Evolutionary conservation across 92 coral and sea anemone species (phyloP).

Genomic region (Palythoa grandis): DNA sequence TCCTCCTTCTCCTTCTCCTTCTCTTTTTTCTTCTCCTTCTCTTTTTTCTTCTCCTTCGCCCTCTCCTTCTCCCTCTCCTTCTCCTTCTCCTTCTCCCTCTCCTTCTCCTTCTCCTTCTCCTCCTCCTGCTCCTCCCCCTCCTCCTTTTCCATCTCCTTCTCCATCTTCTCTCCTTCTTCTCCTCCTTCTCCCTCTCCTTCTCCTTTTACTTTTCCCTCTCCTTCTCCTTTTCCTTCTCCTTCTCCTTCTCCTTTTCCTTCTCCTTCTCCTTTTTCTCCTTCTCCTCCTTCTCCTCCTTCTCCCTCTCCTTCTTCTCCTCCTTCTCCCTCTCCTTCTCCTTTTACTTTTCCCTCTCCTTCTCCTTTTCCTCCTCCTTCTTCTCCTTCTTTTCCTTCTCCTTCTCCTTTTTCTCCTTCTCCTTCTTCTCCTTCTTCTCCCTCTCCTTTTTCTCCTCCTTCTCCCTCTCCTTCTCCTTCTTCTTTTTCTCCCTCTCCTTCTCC

Average conservation of each 20-base stretch:
- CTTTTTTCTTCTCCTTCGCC: no score
- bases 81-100: neutral
- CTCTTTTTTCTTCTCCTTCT: neutral
- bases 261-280: neutral
- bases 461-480: no score
- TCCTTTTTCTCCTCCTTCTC: neutral
- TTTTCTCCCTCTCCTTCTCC: neutral
- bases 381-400: no score
- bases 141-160: neutral
- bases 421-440: neutral
- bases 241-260: neutral
- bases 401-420: neutral
- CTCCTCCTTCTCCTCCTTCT: neutral
- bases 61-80: no score
- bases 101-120: neutral
- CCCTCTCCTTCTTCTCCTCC: neutral
- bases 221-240: neutral
- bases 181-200: no score
- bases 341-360: neutral
- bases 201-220: neutral
- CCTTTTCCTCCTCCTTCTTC: neutral
- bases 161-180: no score
- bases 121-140: neutral
- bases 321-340: neutral
- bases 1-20: no score